Percentiles rank a stretch among this genome's conserved stretches.
Evolutionary conservation across 1,140 invertebrate species (phyloP).

Genomic region (Heliothis subflexa): DNA sequence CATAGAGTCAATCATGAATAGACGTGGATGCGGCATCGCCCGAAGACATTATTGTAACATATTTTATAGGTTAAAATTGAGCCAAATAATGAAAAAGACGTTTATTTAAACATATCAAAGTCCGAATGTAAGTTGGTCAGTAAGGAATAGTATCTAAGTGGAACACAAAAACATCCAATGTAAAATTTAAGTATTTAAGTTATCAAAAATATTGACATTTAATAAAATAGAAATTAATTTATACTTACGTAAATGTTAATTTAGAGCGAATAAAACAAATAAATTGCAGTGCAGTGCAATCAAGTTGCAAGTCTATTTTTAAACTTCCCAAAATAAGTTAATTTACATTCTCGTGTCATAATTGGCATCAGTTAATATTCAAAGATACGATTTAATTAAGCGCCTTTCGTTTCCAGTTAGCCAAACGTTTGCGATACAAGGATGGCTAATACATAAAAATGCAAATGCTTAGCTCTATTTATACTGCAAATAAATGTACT

Average conservation of each 20-base stretch:
- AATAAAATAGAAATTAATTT: too few relatives aligned
- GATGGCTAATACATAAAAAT: slow-evolving; percentile 26
- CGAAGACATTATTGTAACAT: neutral
- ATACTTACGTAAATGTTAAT: too few relatives aligned
- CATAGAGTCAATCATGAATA: neutral
- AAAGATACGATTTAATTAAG: neutral
- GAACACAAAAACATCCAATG: too few relatives aligned
- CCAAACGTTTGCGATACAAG: neutral
- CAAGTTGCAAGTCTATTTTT: neutral
- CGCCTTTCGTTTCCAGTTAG: slow-evolving; percentile 3
- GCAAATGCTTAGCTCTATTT: neutral
- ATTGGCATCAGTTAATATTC: slow-evolving; percentile 2
- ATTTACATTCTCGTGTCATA: neutral
- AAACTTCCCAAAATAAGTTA: neutral
- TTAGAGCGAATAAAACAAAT: too few relatives aligned
- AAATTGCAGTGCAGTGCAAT: neutral
- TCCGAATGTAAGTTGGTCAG: too few relatives aligned
- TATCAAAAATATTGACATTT: too few relatives aligned
- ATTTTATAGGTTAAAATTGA: too few relatives aligned
- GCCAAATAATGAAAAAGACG: too few relatives aligned
- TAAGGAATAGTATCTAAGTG: too few relatives aligned
- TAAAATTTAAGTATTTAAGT: too few relatives aligned
- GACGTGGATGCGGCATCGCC: neutral
- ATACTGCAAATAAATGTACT: too few relatives aligned
- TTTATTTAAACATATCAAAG: too few relatives aligned